Evolutionary conservation across 2,888 invertebrate genomes (phyloP).

Genomic region (Napeogenes sylphis): DNA sequence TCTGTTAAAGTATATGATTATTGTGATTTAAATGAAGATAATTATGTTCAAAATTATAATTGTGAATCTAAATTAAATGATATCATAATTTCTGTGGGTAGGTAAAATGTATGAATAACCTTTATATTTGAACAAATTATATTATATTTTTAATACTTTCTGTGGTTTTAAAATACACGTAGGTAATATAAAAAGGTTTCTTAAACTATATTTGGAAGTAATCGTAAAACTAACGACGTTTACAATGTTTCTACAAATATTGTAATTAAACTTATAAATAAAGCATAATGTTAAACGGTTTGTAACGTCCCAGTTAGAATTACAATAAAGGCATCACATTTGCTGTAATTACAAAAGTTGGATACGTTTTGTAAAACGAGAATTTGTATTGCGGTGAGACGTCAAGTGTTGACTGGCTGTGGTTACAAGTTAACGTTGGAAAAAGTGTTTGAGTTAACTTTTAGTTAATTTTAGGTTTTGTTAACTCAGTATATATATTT

Average conservation of each 20-base stretch:
- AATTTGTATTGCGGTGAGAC: conserved; percentile 68
- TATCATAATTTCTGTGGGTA: neutral
- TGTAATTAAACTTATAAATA: conserved; percentile 21
- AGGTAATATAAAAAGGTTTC: too few relatives aligned
- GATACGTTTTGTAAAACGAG: conserved; percentile 65
- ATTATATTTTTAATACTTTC: too few relatives aligned
- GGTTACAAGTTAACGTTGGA: conserved; percentile 10
- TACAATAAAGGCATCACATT: conserved; percentile 64
- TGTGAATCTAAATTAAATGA: neutral
- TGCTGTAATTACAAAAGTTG: conserved; percentile 71
- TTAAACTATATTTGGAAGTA: neutral
- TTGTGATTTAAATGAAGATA: conserved; percentile 15
- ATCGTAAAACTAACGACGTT: neutral
- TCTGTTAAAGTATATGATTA: conserved; percentile 24
- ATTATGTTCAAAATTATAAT: neutral
- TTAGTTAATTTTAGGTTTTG: neutral
- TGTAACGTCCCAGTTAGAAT: conserved; percentile 37
- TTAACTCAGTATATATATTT: conserved; percentile 19
- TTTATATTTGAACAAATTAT: neutral
- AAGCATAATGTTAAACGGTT: conserved; percentile 23
- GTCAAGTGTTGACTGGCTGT: conserved; percentile 56
- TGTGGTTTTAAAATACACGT: too few relatives aligned
- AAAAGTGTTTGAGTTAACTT: neutral
- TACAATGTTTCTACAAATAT: conserved; percentile 1
- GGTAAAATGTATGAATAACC: neutral